These are phyloP conservation scores for Oceanites oceanicus DNA, from an alignment of 2,113 vertebrate species.

Conservation along the genomic window DNA sequence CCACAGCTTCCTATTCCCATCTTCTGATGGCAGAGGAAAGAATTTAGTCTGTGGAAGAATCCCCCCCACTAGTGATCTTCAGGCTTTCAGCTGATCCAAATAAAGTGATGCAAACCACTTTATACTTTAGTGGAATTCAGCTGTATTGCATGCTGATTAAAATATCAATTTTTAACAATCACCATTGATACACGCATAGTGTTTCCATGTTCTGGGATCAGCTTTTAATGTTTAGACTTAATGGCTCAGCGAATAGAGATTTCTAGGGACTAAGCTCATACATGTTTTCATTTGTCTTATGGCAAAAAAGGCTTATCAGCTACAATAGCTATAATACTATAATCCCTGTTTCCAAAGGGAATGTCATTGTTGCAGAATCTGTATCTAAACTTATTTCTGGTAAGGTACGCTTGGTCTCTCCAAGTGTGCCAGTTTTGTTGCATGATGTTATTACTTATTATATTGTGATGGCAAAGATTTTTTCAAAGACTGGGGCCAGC, in stretches of 20 bases:
- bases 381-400: neutral
- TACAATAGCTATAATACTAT: neutral
- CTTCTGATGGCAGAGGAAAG: neutral
- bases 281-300: neutral
- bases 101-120: neutral
- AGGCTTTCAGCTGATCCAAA: neutral
- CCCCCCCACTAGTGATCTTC: neutral
- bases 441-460: fast-evolving
- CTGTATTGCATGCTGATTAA: neutral
- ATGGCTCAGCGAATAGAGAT: neutral
- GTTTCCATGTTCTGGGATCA: neutral
- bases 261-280: neutral
- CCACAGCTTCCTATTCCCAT: neutral
- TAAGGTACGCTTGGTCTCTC: neutral
- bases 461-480: neutral
- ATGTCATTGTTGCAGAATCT: neutral
- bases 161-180: neutral
- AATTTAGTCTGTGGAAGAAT: neutral
- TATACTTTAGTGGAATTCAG: neutral
- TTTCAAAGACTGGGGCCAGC: neutral
- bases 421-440: neutral
- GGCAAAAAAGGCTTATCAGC: neutral
- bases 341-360: neutral
- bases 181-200: neutral
- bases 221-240: neutral